Base-by-base conservation (phyloP, 2,888 invertebrate genomes). In the Microctonus hyperodae region DNA sequence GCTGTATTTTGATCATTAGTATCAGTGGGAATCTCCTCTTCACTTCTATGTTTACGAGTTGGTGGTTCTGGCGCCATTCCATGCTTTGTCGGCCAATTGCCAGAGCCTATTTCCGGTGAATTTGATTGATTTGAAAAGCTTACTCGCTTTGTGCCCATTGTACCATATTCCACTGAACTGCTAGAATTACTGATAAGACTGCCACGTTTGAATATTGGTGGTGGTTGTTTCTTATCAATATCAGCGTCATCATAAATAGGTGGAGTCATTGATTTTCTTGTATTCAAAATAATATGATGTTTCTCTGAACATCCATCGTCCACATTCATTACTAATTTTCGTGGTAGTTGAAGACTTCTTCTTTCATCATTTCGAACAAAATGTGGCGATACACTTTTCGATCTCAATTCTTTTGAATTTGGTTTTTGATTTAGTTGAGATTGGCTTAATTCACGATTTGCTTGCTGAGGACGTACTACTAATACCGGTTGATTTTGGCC, bases 141-240 rank as follows among this genome's bases (percentile, higher is more conserved):
- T 1, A 88, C 88, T 65, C 86, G 85, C 68, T 88, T 87, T 11
- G 85, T 84, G 1, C 81, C 80, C 37, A 80, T 76, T 10, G 79
- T 79, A 3, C 83, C 81, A 56, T 83, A 81, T 6, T 86, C 85
- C 3, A 78, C 71, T 0, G 77, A 73, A 3, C 76, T 79, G 20
- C 70, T 78, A 44, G 81, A 78, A 60, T 80, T 81, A 48, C 79
- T 78, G 3, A 84, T 81, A 51, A 88, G 78, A 73, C 87, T 88
- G 1, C 88, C 86, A n/a, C 87, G 75, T 75, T 85, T 85, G 64
- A 88, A 87, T 66, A 88, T 88, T 1, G 88, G 87, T 9, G 79
- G 75, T 0, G 78, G 75, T 61, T 65, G 73, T 55, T 57, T 74
- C 37, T 65, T 72, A 57, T 72, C 71, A 6, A 60, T 60, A 2